Percentiles rank a stretch among this genome's conserved stretches.
Evolutionary conservation across 2,888 invertebrate genomes (phyloP).

Genomic region (Dione juno): DNA sequence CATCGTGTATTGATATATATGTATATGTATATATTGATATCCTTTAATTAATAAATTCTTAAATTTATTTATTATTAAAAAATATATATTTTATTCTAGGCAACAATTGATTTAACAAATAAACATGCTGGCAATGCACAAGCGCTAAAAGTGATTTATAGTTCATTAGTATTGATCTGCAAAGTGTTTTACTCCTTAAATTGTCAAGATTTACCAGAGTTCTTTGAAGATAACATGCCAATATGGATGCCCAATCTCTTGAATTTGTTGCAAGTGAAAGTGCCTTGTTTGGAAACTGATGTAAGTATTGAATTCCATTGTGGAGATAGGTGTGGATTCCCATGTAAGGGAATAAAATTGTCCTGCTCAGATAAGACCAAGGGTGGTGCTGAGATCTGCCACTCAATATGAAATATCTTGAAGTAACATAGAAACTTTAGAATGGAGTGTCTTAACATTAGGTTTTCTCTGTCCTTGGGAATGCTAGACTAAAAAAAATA

Average conservation of each 20-base stretch:
- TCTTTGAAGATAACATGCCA: constrained; percentile 98
- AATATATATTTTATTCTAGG: constrained; percentile 78
- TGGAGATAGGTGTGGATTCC: not conserved
- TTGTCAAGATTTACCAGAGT: constrained; percentile 98
- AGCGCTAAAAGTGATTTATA: constrained; percentile 93
- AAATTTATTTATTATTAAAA: too few species aligned
- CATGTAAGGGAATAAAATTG: not conserved
- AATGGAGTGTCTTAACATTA: not conserved
- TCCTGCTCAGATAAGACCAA: too few species aligned
- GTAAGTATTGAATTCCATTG: constrained; percentile 56
- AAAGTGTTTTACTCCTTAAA: constrained; percentile 99
- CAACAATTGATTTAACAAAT: constrained; percentile 91
- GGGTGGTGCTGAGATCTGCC: not conserved
- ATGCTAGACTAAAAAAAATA: too few species aligned
- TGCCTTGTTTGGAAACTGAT: constrained; percentile 87
- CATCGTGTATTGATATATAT: too few species aligned
- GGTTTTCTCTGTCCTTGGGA: too few species aligned
- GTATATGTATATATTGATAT: too few species aligned
- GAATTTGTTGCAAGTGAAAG: constrained; percentile 90
- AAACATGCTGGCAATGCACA: constrained; percentile 90
- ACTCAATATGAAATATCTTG: not conserved
- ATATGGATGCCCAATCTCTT: constrained; percentile 97
- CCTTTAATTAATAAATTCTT: too few species aligned
- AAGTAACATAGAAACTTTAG: not conserved
- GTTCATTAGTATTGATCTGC: constrained; percentile 93